Evolutionary conservation across 2,888 invertebrate species (phyloP).

Genomic region (Heliconius ethilla): DNA sequence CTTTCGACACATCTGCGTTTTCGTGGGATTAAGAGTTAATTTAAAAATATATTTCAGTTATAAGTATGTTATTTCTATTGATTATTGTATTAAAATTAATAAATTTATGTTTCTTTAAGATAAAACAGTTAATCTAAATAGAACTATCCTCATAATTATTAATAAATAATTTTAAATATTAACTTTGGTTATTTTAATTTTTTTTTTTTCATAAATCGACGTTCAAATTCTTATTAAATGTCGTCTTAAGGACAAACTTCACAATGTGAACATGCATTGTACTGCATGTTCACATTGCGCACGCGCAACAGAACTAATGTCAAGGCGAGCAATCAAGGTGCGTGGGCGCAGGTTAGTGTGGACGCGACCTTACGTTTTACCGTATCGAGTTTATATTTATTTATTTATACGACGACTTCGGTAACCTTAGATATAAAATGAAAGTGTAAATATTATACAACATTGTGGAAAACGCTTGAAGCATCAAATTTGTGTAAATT

Average conservation of each 20-base stretch:
- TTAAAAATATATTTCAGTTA: not conserved
- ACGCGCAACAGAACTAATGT: constrained; percentile 75
- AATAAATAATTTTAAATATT: too few relatives aligned
- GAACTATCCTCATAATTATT: too few relatives aligned
- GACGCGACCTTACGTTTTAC: constrained; percentile 52
- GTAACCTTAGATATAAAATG: constrained; percentile 33
- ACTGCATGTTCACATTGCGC: too few relatives aligned
- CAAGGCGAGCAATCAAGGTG: constrained; percentile 78
- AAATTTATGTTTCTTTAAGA: too few relatives aligned
- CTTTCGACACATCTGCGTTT: constrained; percentile 31
- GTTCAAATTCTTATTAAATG: not conserved
- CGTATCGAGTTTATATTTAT: constrained; percentile 41
- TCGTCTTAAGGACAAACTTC: constrained; percentile 12
- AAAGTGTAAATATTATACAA: constrained; percentile 28
- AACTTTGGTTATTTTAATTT: too few relatives aligned
- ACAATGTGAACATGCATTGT: constrained; percentile 50
- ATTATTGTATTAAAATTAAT: too few relatives aligned
- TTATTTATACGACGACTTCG: constrained; percentile 32
- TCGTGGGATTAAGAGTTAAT: not conserved
- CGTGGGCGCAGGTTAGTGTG: constrained; percentile 68
- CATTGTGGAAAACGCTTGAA: not conserved
- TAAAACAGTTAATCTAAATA: too few relatives aligned
- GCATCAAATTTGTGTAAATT: not conserved
- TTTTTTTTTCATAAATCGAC: not conserved
- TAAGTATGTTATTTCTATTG: too few relatives aligned